These are phyloP conservation scores for Leptura quadrifasciata DNA, from an alignment of 2,888 invertebrate species.

Conservation along the genomic window DNA sequence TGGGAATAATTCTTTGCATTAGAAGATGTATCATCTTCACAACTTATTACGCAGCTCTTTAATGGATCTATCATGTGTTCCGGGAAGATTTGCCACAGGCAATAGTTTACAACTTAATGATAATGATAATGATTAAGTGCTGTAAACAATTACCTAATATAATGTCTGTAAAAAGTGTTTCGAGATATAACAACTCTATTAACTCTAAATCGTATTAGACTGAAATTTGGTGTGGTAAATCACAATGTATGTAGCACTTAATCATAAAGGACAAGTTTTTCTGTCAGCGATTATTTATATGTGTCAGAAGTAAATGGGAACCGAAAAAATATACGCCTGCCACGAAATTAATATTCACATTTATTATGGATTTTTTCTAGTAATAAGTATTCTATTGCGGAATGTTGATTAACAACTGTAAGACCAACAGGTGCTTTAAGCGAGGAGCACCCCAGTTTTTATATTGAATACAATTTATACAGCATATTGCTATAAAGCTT, in stretches of 20 bases:
- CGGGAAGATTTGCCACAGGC: conserved; percentile 8
- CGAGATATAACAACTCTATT: conserved; percentile 23
- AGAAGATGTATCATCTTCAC: neutral
- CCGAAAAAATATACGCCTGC: neutral
- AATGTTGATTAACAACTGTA: neutral
- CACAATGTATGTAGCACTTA: neutral
- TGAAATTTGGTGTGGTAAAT: neutral
- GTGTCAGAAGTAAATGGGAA: conserved; percentile 10
- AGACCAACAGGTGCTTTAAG: neutral
- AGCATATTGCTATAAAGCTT: neutral
- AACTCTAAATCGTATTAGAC: conserved; percentile 11
- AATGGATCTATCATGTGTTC: neutral
- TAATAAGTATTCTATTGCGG: neutral
- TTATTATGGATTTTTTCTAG: conserved; percentile 10
- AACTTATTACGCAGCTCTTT: neutral
- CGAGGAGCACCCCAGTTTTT: neutral
- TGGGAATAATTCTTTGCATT: neutral
- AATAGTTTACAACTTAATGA: conserved; percentile 12
- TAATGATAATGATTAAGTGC: conserved; percentile 25
- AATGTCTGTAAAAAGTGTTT: conserved; percentile 11
- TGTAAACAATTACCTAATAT: conserved; percentile 24
- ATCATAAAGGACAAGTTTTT: conserved; percentile 13
- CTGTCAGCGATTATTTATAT: neutral
- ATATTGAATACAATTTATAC: neutral
- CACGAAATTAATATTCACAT: conserved; percentile 15